phyloP scores from a whole-genome alignment of 2,888 invertebrate genomes.

The Cancer borealis region DNA sequence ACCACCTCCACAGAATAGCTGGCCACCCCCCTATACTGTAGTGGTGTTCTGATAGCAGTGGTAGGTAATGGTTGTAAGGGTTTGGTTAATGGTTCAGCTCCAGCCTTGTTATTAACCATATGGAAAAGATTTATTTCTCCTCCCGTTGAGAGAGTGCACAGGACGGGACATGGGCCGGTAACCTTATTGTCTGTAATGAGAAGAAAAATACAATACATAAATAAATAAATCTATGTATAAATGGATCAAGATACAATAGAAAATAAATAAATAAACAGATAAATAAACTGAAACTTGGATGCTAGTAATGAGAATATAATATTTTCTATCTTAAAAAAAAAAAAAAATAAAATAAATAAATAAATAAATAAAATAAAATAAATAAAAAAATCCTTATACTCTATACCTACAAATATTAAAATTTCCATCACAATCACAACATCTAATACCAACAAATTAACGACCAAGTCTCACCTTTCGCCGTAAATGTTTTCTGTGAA shows the following conservation, averaged over 20 bases:
- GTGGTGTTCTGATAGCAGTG: slow-evolving; percentile 59
- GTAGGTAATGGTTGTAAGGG: slow-evolving; percentile 52
- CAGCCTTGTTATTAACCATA: slow-evolving; percentile 86
- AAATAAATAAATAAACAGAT: no score
- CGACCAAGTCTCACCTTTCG: slow-evolving; percentile 61
- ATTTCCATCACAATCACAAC: no score
- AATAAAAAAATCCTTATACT: no score
- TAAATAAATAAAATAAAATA: no score
- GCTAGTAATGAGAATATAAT: no score
- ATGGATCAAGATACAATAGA: background rate
- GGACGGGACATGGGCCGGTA: slow-evolving; percentile 82
- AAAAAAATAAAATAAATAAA: no score
- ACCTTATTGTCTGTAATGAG: slow-evolving; percentile 56
- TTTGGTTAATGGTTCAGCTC: slow-evolving; percentile 79
- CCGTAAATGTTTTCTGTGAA: slow-evolving; percentile 74
- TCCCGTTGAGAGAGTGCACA: slow-evolving; percentile 88
- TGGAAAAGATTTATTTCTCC: slow-evolving; percentile 89
- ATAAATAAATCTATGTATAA: background rate
- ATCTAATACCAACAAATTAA: no score
- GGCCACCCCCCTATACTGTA: slow-evolving; percentile 64
- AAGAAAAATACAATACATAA: no score
- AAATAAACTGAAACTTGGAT: background rate
- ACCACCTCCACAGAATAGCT: slow-evolving; percentile 44
- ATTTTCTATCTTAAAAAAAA: no score
- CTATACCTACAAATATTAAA: no score